Conservation (phyloP, 2,113 vertebrate species). For the Nettapus auritus region DNA sequence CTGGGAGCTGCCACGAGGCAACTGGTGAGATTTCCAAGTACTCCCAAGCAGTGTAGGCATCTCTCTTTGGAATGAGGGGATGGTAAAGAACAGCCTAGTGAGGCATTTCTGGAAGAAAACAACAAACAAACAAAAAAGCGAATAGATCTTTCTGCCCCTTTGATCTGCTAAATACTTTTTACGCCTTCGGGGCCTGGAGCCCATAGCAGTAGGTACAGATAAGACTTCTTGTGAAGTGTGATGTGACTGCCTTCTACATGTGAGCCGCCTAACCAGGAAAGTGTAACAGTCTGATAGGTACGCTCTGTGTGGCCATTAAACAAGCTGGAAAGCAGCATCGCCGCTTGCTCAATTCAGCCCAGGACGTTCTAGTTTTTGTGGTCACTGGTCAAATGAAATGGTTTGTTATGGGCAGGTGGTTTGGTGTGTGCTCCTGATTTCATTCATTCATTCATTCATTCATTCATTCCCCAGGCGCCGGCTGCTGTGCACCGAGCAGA, state of each 20-base stretch:
- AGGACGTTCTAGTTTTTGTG: not conserved
- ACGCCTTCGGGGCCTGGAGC: not conserved
- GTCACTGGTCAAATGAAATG: not conserved
- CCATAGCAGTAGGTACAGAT: not conserved
- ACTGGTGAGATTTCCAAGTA: not conserved
- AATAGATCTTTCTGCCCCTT: not conserved
- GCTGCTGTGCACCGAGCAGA: not conserved
- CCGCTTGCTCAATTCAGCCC: rapidly evolving
- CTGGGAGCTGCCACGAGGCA: not conserved
- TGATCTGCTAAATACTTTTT: not conserved
- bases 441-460: not conserved
- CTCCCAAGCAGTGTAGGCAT: rapidly evolving
- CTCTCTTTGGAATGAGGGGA: not conserved
- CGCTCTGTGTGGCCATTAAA: not conserved
- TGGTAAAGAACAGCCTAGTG: not conserved
- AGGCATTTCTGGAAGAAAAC: not conserved
- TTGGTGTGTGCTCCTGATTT: not conserved
- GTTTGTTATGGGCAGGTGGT: not conserved
- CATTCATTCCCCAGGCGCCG: not conserved
- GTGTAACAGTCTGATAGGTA: rapidly evolving
- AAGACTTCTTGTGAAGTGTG: not conserved
- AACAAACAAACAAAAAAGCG: not conserved
- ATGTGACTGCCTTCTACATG: not conserved
- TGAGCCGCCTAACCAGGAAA: not conserved
- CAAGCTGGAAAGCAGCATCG: not conserved